Base-by-base conservation (phyloP, 2,113 vertebrate genomes). In the Phoenicopterus ruber region DNA sequence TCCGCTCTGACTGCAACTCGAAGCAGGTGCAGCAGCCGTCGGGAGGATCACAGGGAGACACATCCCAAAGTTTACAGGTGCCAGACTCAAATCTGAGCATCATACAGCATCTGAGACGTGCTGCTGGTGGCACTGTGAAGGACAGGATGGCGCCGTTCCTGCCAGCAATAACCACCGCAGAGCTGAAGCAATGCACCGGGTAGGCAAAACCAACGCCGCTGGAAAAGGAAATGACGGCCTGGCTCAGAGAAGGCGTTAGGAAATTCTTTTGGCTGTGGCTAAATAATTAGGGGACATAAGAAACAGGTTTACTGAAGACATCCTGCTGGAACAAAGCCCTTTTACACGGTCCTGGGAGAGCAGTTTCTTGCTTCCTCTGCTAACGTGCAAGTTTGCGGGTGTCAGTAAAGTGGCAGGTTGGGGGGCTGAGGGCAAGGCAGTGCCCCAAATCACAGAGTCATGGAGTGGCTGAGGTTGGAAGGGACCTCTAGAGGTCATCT, bases 1-100 rank as follows among this genome's bases (percentile, higher is more conserved):
- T 13, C 25, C 12, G 6, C 59, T 71, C 50, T 7, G 70, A 55
- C 61, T 6, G 17, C 38, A 87, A 2, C 84, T 67, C 28, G 31
- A 57, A 57, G 55, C 32, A 57, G 31, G 55, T 12, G 16, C 11
- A 20, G 32, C 55, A 57, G 55, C 55, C 7, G 19, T 34, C 18
- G 19, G 32, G 31, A 57, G 55, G 55, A 34, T 57, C 31, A 34
- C 18, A 12, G 55, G 55, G 57, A 65, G 36, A 13, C 25, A 49
- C 24, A 57, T 25, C 19, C 71, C 59, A 81, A 49, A 94, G 52
- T 13, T 72, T 19, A 32, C 0, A 3, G 40, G 14, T 34, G 52
- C 74, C 0, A 0, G 46, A 78, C 34, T 76, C 62, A 65, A 47
- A 55, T 0, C n/a, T n/a, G n/a, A n/a, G n/a, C n/a, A n/a, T n/a